Evolutionary conservation across 2,888 invertebrate species (phyloP), one percentile per base, ranked within the genome.

Genomic region (Mimachlamys varia): DNA sequence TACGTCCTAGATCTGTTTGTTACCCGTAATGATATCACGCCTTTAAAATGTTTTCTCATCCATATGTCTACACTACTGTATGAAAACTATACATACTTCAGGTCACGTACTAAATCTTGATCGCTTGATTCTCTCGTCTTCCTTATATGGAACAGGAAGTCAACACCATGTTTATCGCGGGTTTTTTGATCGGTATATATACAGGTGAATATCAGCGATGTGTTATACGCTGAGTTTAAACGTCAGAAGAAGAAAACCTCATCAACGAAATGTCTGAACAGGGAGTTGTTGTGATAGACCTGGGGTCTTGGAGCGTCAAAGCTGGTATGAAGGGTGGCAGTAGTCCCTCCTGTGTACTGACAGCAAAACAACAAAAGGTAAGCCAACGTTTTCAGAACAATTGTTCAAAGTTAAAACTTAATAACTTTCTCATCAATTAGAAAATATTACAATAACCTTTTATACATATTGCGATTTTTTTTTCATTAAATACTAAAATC

Each of bases 221-320:
- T 33, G 76, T 12, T 17, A 76, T 76, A 0, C 0, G 27, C 76
- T 0, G 33, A 27, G n/a, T 76, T 76, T 33, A 27, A 33, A 22
- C 76, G 13, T 12, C 33, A 76, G 1, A 27, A 76, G 76, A 33
- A 76, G 12, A 33, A 33, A 76, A 33, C 27, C 7, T 76, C 33
- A 62, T 33, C 27, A 7, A 33, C 27, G 76, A 76, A 76, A 76
- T 76, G 76, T 19, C 76, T 76, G 76, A 33, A 4, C 76, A 76
- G 76, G 76, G 76, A 76, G 33, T 76, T 76, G 76, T 76, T 5
- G 76, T 76, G 27, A 76, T 76, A 76, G 76, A 76, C 33, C 33
- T 76, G 76, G 76, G 76, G 10, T 33, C 76, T 76, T 7, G 76
- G 76, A 76, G 76, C 33, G 76, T 76, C 27, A 76, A 76, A 33